These are phyloP conservation scores for Zoanthus solanderi DNA, from an alignment of 92 coral and sea anemone genomes.

Conservation along the genomic window DNA sequence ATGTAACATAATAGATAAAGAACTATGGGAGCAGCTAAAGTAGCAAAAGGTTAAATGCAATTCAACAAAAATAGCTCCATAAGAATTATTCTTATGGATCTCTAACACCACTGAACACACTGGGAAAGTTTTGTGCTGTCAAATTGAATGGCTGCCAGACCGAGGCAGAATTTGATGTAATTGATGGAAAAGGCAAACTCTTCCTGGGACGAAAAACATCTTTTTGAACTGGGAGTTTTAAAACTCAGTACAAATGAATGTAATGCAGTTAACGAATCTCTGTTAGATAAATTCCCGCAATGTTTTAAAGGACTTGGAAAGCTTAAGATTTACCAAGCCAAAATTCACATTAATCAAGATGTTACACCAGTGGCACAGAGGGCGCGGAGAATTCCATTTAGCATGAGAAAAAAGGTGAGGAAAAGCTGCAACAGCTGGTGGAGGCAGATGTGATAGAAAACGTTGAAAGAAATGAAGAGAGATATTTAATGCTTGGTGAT, in stretches of 20 bases:
- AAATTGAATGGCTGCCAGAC: constrained; percentile 26
- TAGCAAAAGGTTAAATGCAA: constrained; percentile 47
- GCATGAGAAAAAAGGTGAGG: no score
- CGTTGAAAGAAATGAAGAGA: not conserved
- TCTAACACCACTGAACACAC: not conserved
- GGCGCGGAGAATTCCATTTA: constrained; percentile 1
- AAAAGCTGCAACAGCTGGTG: not conserved
- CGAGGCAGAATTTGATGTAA: constrained; percentile 44
- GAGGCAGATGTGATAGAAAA: no score
- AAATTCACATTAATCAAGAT: not conserved
- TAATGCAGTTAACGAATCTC: not conserved
- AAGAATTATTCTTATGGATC: constrained; percentile 41
- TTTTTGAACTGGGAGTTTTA: not conserved
- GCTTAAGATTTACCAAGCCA: not conserved
- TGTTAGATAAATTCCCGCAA: constrained; percentile 23
- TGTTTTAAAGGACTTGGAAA: constrained; percentile 17
- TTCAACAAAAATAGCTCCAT: constrained; percentile 10
- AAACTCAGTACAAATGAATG: not conserved
- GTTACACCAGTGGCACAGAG: constrained; percentile 21
- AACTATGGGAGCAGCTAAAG: constrained; percentile 51
- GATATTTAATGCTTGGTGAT: constrained; percentile 20
- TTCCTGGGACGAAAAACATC: constrained; percentile 19
- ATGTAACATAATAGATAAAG: constrained; percentile 44
- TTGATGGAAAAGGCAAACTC: constrained; percentile 36
- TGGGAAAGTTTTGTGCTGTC: not conserved